Evolutionary conservation across 2,113 vertebrate species (phyloP), one percentile per base, ranked within the genome.

Genomic region (Pituophis catenifer): DNA sequence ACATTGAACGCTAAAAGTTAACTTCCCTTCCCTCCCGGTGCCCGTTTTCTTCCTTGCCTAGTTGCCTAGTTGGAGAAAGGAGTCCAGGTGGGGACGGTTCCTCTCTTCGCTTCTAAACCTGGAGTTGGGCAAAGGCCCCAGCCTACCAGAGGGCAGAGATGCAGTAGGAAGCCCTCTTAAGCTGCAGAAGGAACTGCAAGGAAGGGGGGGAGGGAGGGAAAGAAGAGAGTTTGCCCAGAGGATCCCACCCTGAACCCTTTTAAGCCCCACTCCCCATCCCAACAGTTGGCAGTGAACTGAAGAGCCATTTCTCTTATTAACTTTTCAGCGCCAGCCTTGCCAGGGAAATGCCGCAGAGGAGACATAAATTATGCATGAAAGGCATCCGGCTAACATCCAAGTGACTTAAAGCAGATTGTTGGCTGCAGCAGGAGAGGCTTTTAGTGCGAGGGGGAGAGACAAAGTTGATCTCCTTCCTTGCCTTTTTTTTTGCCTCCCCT

Each of bases 311-410:
- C 29, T 53, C 86, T 70, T 44, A 70, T 88, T 65, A 92, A 88
- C 86, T 92, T 89, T 88, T 70, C 86, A 70, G 26, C 19, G 86
- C 29, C 86, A 44, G 57, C 58, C 17, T 13, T 54, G 58, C 12
- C 6, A 15, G 44, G n/a, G 58, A 88, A 88, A 88, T 88, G 86
- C 91, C 2, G 86, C 91, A 70, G 91, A 65, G 50, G 91, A 53
- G 10, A 8, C 24, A 87, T 70, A 70, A 89, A 92, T 92, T 92
- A 92, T 89, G 86, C 50, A 92, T 29, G 58, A n/a, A 29, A 88
- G 9, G n/a, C 57, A 52, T n/a, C 75, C 15, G 57, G 44, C 85
- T 33, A n/a, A 58, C n/a, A 55, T 88, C 55, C 57, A 26, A 50
- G 86, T 0, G 24, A 23, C 90, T 57, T 38, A 33, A 3, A 70